Conservation (phyloP, 2,888 invertebrate species). For the Thysanoteuthis rhombus region DNA sequence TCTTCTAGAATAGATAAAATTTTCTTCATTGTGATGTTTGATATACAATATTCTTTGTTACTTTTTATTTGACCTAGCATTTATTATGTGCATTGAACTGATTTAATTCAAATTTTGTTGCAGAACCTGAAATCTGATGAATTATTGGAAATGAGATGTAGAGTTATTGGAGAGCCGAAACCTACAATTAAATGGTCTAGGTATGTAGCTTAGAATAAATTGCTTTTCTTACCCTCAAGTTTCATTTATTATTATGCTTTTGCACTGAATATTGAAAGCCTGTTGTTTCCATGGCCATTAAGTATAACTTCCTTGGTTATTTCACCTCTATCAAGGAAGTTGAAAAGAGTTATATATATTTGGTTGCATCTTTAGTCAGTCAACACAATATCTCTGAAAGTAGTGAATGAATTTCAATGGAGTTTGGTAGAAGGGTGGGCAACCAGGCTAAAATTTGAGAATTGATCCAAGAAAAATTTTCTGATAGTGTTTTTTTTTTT, state of each 20-base stretch:
- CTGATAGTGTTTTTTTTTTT: no score
- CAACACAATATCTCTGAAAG: no score
- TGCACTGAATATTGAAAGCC: neutral
- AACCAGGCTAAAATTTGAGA: no score
- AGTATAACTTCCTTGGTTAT: neutral
- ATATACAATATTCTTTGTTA: neutral
- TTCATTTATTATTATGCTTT: neutral
- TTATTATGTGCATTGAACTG: neutral
- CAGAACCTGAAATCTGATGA: conserved; percentile 64
- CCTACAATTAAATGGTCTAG: conserved; percentile 91
- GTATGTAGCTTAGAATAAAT: conserved; percentile 71
- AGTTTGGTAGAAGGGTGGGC: no score
- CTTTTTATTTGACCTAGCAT: neutral
- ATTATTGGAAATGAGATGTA: conserved; percentile 74
- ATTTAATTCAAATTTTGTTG: conserved; percentile 31
- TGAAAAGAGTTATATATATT: no score
- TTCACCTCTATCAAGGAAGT: no score
- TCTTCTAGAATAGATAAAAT: neutral
- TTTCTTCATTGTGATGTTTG: neutral
- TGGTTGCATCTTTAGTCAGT: no score
- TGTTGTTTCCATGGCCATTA: neutral
- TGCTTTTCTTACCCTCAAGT: neutral
- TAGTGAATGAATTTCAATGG: no score
- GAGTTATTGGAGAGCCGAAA: conserved; percentile 87
- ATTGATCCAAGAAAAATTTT: no score